Evolutionary conservation across 2,113 vertebrate species (phyloP).

Genomic region (Verasper variegatus): DNA sequence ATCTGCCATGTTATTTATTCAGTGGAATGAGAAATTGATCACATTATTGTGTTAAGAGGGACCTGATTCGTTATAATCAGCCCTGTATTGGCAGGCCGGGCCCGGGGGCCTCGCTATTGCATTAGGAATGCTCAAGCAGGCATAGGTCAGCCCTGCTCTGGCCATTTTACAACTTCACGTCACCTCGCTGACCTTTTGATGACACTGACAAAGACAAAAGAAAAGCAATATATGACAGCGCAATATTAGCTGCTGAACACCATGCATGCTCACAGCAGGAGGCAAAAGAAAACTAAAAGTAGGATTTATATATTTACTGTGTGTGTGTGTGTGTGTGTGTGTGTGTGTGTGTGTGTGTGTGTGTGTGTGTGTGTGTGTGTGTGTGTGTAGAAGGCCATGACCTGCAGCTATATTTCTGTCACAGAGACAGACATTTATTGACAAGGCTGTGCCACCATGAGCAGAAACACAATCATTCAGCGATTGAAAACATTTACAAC

Average conservation of each 20-base stretch:
- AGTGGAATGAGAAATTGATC: conserved; percentile 99
- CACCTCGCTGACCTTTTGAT: conserved; percentile 89
- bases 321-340: conserved; percentile 7
- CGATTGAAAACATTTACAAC: conserved; percentile 50
- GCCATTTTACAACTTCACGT: conserved; percentile 95
- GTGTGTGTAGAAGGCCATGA: conserved; percentile 37
- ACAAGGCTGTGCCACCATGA: conserved; percentile 42
- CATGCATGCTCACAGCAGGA: conserved; percentile 26
- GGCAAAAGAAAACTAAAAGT: neutral
- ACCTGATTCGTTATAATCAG: conserved; percentile 99
- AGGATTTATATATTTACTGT: neutral
- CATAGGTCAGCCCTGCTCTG: conserved; percentile 84
- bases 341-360: neutral
- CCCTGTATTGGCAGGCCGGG: conserved; percentile 93
- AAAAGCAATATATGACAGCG: conserved; percentile 67
- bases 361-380: neutral
- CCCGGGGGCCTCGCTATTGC: conserved; percentile 89
- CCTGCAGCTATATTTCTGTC: conserved; percentile 64
- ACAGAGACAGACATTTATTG: conserved; percentile 64
- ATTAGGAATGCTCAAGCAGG: conserved; percentile 93
- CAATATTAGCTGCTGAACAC: conserved; percentile 52
- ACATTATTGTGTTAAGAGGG: conserved; percentile 96
- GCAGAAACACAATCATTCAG: conserved; percentile 57
- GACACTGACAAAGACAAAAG: conserved; percentile 79
- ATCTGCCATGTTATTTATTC: conserved; percentile 98